phyloP scores from a whole-genome alignment of 1,140 invertebrate genomes.

The Penaeus indicus region DNA sequence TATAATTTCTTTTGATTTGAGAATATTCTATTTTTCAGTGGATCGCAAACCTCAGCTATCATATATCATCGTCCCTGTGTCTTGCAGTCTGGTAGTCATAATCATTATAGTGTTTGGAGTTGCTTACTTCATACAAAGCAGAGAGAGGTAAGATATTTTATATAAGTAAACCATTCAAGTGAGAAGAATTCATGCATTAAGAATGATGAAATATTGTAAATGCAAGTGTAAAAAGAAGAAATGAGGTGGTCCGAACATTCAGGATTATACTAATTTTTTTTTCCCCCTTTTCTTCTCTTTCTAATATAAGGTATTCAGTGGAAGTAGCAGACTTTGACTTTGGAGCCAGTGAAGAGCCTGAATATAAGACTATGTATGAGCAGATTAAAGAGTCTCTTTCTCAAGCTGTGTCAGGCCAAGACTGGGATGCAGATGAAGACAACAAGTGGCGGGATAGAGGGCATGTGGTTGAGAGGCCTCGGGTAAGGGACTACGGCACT shows the following conservation, averaged over 20 bases:
- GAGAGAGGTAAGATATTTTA: conserved; percentile 47
- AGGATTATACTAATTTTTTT: not conserved
- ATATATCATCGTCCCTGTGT: conserved; percentile 62
- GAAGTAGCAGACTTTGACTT: conserved; percentile 64
- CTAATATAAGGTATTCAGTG: conserved; percentile 48
- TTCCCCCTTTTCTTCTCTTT: not conserved
- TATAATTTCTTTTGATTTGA: no score
- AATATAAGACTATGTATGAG: conserved; percentile 60
- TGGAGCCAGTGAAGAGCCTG: conserved; percentile 55
- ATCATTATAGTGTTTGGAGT: conserved; percentile 63
- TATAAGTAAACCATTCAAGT: not conserved
- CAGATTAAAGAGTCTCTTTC: conserved; percentile 51
- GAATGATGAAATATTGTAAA: not conserved
- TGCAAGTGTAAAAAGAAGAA: not conserved
- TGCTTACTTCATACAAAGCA: conserved; percentile 60
- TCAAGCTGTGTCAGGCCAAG: conserved; percentile 41
- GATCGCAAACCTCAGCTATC: conserved; percentile 63
- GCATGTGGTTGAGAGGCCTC: conserved; percentile 49
- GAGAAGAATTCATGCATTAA: no score
- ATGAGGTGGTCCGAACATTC: not conserved
- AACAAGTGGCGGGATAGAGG: conserved; percentile 39
- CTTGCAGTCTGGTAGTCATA: conserved; percentile 59
- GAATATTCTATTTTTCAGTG: conserved; percentile 30
- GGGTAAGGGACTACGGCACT: conserved; percentile 59
- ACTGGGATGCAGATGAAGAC: conserved; percentile 39